Percentiles rank a stretch among this genome's conserved stretches.
Conservation (phyloP, 2,888 invertebrate species). For the Coleophora deauratella region DNA sequence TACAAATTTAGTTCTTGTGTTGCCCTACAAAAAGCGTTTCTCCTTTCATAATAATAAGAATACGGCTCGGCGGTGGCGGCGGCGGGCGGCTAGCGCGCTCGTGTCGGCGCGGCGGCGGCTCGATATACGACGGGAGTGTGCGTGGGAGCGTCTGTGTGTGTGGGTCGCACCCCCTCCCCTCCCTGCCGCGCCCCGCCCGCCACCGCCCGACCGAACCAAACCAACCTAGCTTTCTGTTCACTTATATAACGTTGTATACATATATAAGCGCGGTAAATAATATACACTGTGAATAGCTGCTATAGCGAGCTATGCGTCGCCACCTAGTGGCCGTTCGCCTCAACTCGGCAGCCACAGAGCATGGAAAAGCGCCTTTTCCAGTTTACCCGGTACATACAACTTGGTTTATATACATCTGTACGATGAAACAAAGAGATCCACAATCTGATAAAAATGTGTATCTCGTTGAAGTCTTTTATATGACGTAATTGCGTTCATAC, state of each 20-base stretch:
- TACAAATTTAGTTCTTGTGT: slow-evolving; percentile 71
- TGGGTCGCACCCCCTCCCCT: slow-evolving; percentile 21
- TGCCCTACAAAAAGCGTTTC: slow-evolving; percentile 75
- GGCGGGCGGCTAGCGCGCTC: slow-evolving; percentile 64
- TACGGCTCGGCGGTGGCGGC: slow-evolving; percentile 74
- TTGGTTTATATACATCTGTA: too few relatives aligned
- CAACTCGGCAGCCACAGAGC: slow-evolving; percentile 38
- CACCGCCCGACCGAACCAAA: slow-evolving; percentile 29
- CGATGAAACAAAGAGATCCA: too few relatives aligned
- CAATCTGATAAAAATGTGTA: too few relatives aligned
- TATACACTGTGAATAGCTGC: slow-evolving; percentile 66
- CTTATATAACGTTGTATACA: slow-evolving; percentile 70
- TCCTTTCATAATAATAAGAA: slow-evolving; percentile 77
- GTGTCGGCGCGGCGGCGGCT: slow-evolving; percentile 67
- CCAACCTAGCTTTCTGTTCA: slow-evolving; percentile 71
- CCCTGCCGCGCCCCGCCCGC: too few relatives aligned
- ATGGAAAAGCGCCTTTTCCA: slow-evolving; percentile 25
- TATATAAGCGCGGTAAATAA: slow-evolving; percentile 66
- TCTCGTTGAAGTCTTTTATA: too few relatives aligned
- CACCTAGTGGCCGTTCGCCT: slow-evolving; percentile 62
- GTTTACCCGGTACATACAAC: slow-evolving; percentile 31
- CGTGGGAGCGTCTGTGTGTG: slow-evolving; percentile 29
- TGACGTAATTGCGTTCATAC: too few relatives aligned
- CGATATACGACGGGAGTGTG: slow-evolving; percentile 52
- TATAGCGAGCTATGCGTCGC: slow-evolving; percentile 68